Evolutionary conservation across 2,888 invertebrate species (phyloP), one percentile per base, ranked within the genome.

Genomic region (Xestia ashworthii): DNA sequence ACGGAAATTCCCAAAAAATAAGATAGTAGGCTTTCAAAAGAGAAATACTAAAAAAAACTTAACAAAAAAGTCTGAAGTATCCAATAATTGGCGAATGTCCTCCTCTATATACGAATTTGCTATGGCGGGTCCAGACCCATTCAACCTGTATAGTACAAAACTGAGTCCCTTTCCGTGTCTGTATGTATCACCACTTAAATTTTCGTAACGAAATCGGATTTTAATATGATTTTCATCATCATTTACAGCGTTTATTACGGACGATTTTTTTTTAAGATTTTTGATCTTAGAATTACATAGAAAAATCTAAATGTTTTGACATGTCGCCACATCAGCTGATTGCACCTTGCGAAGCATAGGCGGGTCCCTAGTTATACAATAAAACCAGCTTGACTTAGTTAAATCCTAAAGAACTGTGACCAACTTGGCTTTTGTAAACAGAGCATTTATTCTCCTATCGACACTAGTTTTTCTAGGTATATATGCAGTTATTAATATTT

Each of bases 401-500:
- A 38, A 22, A 38, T 62, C 11, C 38, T 0, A 5, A 41, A 64
- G 5, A 22, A 41, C 12, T 41, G 41, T 62, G 38, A 11, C 41
- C 11, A 64, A 41, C n/a, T 64, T 64, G 41, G 14, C 44, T n/a
- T 65, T 8, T 41, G 11, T 12, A 38, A 55, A 55, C 55, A n/a
- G n/a, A 4, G 11, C 3, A 53, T 53, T 6, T 32, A 38, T 38
- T 53, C 55, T 46, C 41, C 32, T 74, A 76, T 32, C 55, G 72
- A 69, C 5, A 70, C 16, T 62, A 53, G 1, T 62, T 22, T 53
- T 53, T 76, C 58, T 50, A 53, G 64, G 50, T 58, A n/a, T 58
- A n/a, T 84, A 84, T 41, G 3, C 5, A 48, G 19, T n/a, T 71
- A 48, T 66, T 46, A 32, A 48, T 82, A 44, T 66, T 19, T 46